These are phyloP conservation scores for Pachliopta kotzebuea DNA, from an alignment of 2,888 invertebrate genomes.

Conservation along the genomic window DNA sequence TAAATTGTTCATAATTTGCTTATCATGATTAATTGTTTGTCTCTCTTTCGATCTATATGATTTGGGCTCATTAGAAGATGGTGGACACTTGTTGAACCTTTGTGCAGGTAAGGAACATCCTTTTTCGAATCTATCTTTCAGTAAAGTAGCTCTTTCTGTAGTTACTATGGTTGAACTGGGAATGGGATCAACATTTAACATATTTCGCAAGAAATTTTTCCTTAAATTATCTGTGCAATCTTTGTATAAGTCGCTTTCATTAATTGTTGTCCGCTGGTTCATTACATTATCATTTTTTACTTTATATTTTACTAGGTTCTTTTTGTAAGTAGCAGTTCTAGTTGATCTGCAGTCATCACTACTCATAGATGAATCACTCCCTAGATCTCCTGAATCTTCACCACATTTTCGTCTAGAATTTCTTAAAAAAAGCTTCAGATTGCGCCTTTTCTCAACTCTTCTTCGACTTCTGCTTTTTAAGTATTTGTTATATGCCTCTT, in stretches of 20 bases:
- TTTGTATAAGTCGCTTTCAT: slow-evolving; percentile 43
- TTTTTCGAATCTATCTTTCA: slow-evolving; percentile 55
- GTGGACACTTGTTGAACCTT: slow-evolving; percentile 50
- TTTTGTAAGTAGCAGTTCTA: slow-evolving; percentile 42
- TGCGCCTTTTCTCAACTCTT: slow-evolving; percentile 53
- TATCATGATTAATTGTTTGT: neutral
- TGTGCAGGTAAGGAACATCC: slow-evolving; percentile 55
- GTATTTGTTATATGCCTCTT: slow-evolving; percentile 49
- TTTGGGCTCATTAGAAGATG: neutral
- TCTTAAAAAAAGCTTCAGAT: slow-evolving; percentile 43
- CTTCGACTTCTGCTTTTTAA: slow-evolving; percentile 44
- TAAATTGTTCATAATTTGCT: slow-evolving; percentile 27
- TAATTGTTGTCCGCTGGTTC: slow-evolving; percentile 40
- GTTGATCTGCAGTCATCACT: slow-evolving; percentile 58
- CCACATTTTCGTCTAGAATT: slow-evolving; percentile 33
- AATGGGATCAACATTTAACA: slow-evolving; percentile 32
- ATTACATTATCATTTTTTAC: slow-evolving; percentile 44
- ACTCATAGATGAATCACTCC: slow-evolving; percentile 61
- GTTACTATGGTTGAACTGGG: neutral
- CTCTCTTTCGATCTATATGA: neutral
- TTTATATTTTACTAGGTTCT: slow-evolving; percentile 36
- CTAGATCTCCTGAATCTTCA: slow-evolving; percentile 60
- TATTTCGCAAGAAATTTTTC: slow-evolving; percentile 45
- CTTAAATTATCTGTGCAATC: slow-evolving; percentile 46
- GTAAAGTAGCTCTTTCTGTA: slow-evolving; percentile 31